Evolutionary conservation across 2,888 invertebrate species (phyloP).

Genomic region (Frankliniella intonsa): DNA sequence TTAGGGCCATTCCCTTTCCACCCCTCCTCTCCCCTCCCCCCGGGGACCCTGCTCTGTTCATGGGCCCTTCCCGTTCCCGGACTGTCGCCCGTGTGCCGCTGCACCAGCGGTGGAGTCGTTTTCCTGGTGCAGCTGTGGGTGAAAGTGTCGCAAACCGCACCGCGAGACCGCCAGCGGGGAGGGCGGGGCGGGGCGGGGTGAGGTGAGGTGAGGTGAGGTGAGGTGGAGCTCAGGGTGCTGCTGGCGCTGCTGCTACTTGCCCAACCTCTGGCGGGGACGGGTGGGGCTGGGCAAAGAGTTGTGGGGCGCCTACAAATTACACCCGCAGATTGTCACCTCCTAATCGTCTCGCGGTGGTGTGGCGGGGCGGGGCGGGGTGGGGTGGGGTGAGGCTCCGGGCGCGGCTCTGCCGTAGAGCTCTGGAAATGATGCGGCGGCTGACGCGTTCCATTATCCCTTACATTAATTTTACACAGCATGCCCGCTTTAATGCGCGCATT

Average conservation of each 20-base stretch:
- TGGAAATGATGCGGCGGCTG: too few species aligned
- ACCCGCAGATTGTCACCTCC: conserved; percentile 12
- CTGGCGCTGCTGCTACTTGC: too few species aligned
- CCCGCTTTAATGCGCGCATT: too few species aligned
- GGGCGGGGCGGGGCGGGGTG: not conserved
- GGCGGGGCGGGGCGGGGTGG: too few species aligned
- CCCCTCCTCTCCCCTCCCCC: not conserved
- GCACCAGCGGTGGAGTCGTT: not conserved
- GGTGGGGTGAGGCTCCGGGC: too few species aligned
- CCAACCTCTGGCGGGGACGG: not conserved
- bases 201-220: not conserved
- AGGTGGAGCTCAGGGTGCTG: not conserved
- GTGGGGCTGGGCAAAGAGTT: not conserved
- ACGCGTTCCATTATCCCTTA: too few species aligned
- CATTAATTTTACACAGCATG: too few species aligned
- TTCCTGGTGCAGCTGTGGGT: not conserved
- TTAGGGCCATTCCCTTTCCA: too few species aligned
- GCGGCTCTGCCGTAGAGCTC: too few species aligned
- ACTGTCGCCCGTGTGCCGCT: not conserved
- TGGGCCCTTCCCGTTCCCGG: not conserved
- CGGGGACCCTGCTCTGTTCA: not conserved
- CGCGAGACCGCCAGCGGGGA: not conserved
- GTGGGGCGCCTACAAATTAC: not conserved
- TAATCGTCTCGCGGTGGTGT: not conserved
- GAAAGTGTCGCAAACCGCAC: conserved; percentile 10